phyloP scores from a whole-genome alignment of 1,140 invertebrate species.

The Thrips palmi region DNA sequence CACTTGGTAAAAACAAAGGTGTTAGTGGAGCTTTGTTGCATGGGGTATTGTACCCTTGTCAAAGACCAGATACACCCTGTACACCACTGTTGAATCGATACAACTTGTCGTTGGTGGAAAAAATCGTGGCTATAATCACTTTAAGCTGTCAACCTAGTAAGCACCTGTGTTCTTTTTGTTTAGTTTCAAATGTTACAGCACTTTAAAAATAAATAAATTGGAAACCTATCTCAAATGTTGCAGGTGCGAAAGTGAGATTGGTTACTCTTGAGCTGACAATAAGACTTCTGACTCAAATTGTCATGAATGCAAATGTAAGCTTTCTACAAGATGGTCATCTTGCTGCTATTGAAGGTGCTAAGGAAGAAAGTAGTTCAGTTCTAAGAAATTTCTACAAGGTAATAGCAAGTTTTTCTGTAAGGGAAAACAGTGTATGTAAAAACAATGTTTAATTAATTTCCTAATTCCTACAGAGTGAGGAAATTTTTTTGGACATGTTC shows the following conservation, averaged over 20 bases:
- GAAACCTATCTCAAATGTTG: slow-evolving; percentile 12
- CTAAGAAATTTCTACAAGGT: slow-evolving; percentile 87
- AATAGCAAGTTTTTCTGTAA: background rate
- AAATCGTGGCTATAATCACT: slow-evolving; percentile 58
- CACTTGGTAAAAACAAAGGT: slow-evolving; percentile 88
- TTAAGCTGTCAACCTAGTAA: slow-evolving; percentile 63
- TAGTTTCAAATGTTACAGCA: background rate
- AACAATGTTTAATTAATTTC: slow-evolving; percentile 9
- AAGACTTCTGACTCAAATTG: slow-evolving; percentile 46
- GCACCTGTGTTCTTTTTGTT: slow-evolving; percentile 15
- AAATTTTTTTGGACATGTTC: slow-evolving; percentile 97
- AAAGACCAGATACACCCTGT: slow-evolving; percentile 14
- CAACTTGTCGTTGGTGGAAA: slow-evolving; percentile 57
- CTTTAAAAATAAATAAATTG: slow-evolving; percentile 8
- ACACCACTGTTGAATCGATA: no score
- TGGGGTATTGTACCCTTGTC: background rate
- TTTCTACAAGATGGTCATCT: slow-evolving; percentile 42
- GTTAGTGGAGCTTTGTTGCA: slow-evolving; percentile 10
- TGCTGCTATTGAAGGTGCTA: slow-evolving; percentile 53
- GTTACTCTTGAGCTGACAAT: slow-evolving; percentile 81
- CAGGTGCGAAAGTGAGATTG: slow-evolving; percentile 63
- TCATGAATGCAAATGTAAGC: slow-evolving; percentile 29
- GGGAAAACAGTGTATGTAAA: background rate
- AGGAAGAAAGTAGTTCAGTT: slow-evolving; percentile 68
- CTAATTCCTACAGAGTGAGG: slow-evolving; percentile 52